Evolutionary conservation across 2,113 vertebrate genomes (phyloP).

Genomic region (Eupsittula cactorum): DNA sequence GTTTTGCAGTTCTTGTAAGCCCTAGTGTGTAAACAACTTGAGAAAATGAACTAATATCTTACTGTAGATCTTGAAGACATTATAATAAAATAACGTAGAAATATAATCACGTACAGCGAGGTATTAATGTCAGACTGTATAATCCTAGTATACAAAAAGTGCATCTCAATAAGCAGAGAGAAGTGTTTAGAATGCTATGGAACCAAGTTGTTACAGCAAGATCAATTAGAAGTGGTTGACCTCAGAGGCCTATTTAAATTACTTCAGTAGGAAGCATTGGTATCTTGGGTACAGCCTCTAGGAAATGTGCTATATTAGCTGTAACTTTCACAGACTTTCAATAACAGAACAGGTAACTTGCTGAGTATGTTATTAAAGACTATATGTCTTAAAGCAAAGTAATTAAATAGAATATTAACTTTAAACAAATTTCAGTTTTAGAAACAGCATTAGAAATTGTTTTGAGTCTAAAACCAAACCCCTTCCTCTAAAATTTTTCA

Average conservation of each 20-base stretch:
- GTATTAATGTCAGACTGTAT: background rate
- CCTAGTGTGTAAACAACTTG: background rate
- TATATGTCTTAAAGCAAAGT: slow-evolving; percentile 21
- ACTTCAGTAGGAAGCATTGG: background rate
- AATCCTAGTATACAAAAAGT: background rate
- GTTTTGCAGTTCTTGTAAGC: slow-evolving; percentile 1
- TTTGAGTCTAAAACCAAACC: background rate
- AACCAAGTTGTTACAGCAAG: background rate
- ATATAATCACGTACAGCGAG: background rate
- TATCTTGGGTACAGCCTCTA: background rate
- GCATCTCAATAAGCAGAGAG: background rate
- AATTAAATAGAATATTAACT: slow-evolving; percentile 12
- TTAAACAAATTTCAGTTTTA: background rate
- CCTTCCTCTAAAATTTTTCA: background rate
- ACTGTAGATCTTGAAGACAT: slow-evolving; percentile 19
- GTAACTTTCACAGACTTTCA: background rate
- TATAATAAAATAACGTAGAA: background rate
- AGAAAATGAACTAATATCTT: slow-evolving; percentile 3
- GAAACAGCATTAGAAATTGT: background rate
- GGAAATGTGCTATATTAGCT: background rate
- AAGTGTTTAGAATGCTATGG: background rate
- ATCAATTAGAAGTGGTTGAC: slow-evolving; percentile 44
- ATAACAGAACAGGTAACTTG: slow-evolving; percentile 18
- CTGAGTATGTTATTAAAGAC: background rate
- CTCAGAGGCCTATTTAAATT: slow-evolving; percentile 17